Evolutionary conservation across 2,113 vertebrate genomes (phyloP).

Genomic region (Grallaria varia): DNA sequence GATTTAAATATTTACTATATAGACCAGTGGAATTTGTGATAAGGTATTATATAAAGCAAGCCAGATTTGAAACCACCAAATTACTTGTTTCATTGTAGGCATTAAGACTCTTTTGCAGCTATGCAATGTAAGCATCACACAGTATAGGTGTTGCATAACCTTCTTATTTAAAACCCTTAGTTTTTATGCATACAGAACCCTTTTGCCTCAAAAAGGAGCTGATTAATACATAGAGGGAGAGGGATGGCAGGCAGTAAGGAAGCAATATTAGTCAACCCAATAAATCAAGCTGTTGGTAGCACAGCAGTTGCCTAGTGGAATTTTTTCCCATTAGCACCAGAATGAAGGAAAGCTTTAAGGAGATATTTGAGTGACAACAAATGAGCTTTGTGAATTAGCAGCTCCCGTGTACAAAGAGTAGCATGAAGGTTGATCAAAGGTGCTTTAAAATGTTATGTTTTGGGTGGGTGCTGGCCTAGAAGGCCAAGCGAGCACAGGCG

Average conservation of each 20-base stretch:
- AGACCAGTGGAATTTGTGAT: background rate
- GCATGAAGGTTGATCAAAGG: background rate
- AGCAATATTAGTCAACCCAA: background rate
- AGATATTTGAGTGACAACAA: background rate
- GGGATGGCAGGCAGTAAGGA: background rate
- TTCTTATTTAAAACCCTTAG: background rate
- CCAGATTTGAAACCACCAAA: background rate
- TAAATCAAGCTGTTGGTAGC: background rate
- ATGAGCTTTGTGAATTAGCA: background rate
- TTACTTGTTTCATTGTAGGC: background rate
- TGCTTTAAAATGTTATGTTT: background rate
- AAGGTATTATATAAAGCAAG: background rate
- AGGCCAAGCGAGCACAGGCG: fast-evolving
- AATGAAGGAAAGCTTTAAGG: background rate
- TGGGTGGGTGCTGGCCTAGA: background rate
- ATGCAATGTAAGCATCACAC: background rate
- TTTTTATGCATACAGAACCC: background rate
- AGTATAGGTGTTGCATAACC: background rate
- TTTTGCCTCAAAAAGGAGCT: background rate
- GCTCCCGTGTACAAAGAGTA: background rate
- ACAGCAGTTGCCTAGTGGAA: background rate
- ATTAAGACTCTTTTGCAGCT: background rate
- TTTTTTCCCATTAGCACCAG: background rate
- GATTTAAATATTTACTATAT: background rate
- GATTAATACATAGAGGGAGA: background rate